Conservation (phyloP, 2,888 invertebrate species). For the Ctena decussata region DNA sequence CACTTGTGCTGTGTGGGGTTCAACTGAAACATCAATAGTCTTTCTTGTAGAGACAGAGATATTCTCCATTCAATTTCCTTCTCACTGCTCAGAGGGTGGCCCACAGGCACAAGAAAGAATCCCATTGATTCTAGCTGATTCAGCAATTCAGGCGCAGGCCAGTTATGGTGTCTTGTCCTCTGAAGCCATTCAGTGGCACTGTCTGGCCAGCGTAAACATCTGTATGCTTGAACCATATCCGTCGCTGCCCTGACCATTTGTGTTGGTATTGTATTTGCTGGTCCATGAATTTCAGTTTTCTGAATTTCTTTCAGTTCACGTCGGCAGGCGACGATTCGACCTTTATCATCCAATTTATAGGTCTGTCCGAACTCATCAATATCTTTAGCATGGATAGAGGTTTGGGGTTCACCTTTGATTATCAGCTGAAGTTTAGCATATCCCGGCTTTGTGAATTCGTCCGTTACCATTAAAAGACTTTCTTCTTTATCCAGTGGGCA, state of each 20-base stretch:
- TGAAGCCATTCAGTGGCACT: neutral
- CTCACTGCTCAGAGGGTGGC: neutral
- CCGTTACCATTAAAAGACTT: neutral
- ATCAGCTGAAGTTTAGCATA: neutral
- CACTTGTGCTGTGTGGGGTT: neutral
- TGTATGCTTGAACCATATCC: neutral
- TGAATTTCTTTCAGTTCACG: neutral
- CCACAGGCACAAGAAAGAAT: neutral
- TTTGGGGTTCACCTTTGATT: neutral
- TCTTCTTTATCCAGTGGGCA: neutral
- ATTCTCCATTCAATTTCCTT: neutral
- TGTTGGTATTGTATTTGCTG: neutral
- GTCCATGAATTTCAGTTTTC: neutral
- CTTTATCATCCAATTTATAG: neutral
- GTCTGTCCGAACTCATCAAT: neutral
- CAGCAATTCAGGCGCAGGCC: conserved; percentile 16
- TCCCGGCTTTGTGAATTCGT: neutral
- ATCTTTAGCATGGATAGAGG: neutral
- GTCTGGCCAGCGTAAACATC: neutral
- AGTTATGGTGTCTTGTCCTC: neutral
- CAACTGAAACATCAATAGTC: neutral
- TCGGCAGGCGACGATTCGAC: neutral
- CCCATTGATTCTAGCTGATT: neutral
- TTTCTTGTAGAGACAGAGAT: neutral
- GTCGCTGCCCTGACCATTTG: neutral